phyloP scores from a whole-genome alignment of 37 sponge, comb jelly and placozoan species.

The Lycopodina hypogea region DNA sequence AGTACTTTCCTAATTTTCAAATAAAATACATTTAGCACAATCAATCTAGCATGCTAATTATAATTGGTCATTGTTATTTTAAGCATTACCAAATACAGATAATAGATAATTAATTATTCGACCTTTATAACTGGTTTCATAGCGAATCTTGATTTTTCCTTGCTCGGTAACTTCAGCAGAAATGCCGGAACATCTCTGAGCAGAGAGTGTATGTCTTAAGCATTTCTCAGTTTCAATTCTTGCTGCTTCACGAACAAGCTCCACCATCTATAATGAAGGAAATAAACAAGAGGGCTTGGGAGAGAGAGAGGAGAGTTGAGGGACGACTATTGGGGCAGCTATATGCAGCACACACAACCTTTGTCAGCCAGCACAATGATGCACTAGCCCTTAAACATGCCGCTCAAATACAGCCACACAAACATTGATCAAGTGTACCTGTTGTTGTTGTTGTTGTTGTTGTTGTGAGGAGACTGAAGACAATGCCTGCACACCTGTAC shows the following conservation, averaged over 20 bases:
- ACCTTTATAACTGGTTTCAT: constrained; percentile 51
- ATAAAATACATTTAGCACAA: neutral
- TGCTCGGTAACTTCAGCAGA: constrained; percentile 11
- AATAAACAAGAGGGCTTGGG: neutral
- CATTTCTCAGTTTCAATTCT: neutral
- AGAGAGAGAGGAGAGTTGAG: neutral
- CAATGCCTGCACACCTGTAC: too few species aligned
- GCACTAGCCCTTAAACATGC: too few species aligned
- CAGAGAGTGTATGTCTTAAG: constrained; percentile 20
- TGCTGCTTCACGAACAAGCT: constrained; percentile 22
- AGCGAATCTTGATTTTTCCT: constrained; percentile 14
- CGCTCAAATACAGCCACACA: too few species aligned
- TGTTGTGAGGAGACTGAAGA: too few species aligned
- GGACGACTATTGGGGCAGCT: too few species aligned
- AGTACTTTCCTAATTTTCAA: constrained; percentile 13
- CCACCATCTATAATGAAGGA: neutral
- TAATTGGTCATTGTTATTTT: neutral
- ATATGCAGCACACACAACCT: too few species aligned
- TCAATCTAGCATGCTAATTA: neutral
- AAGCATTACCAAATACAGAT: neutral
- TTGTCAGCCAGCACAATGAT: too few species aligned
- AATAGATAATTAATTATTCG: neutral
- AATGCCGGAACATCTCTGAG: constrained; percentile 23
- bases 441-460: too few species aligned
- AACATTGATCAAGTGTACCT: too few species aligned